Evolutionary conservation across 2,797 vertebrate species (phyloP).

Genomic region (Discoglossus pictus): DNA sequence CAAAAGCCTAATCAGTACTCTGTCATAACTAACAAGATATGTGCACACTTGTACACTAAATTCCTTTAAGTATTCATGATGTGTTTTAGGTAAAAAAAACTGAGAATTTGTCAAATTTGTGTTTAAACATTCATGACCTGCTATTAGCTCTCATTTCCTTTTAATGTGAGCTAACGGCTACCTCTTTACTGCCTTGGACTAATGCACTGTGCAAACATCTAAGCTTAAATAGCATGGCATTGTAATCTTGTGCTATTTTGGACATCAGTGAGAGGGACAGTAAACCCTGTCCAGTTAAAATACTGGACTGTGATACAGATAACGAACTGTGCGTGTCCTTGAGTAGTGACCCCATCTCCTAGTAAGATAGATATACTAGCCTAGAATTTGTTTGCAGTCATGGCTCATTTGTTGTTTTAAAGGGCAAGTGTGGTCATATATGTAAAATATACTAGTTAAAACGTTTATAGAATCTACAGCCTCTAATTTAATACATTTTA

Average conservation of each 20-base stretch:
- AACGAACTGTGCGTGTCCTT: constrained; percentile 23
- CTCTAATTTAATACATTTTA: too few species aligned
- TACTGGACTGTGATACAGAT: constrained; percentile 19
- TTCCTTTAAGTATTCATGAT: constrained; percentile 15
- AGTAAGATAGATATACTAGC: background rate
- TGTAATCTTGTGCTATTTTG: constrained; percentile 13
- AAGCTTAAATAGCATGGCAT: constrained; percentile 8
- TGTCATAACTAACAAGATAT: background rate
- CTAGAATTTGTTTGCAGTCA: background rate
- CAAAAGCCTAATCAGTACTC: background rate
- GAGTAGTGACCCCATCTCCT: background rate
- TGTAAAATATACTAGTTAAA: too few species aligned
- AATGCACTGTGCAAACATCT: background rate
- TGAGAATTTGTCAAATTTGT: constrained; percentile 38
- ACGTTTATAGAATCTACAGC: too few species aligned
- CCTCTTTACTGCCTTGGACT: background rate
- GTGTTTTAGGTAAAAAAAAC: constrained; percentile 25
- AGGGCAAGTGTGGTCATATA: too few species aligned
- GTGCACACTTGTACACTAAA: constrained; percentile 10
- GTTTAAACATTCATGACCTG: constrained; percentile 75
- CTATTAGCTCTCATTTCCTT: constrained; percentile 68
- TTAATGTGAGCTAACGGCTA: constrained; percentile 72
- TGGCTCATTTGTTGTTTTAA: too few species aligned
- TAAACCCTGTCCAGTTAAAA: constrained; percentile 20
- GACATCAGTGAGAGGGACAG: constrained; percentile 7